Conservation (phyloP, 2,888 invertebrate genomes). For the Blastobasis adustella region DNA sequence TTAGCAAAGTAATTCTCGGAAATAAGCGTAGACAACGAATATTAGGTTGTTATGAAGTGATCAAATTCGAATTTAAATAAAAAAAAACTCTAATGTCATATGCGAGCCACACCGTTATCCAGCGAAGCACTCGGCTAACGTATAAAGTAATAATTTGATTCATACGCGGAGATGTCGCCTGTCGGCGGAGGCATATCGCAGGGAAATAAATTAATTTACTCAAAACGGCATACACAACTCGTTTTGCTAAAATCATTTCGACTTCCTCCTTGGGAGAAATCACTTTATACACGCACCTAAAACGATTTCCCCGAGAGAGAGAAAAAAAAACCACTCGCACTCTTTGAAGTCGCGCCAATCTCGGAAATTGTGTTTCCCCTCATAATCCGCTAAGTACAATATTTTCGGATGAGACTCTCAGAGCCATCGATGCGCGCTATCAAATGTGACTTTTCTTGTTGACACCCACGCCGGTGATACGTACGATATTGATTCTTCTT, state of each 20-base stretch:
- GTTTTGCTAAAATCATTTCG: conserved; percentile 2
- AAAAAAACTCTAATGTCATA: too few relatives aligned
- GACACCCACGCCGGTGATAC: too few relatives aligned
- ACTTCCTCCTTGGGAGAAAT: conserved; percentile 10
- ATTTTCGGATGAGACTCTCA: too few relatives aligned
- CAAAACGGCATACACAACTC: background rate
- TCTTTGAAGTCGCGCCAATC: conserved; percentile 23
- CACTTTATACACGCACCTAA: conserved; percentile 13
- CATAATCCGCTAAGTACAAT: conserved; percentile 34
- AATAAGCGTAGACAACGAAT: too few relatives aligned
- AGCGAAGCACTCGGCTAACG: too few relatives aligned
- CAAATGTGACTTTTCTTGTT: too few relatives aligned
- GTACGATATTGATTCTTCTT: too few relatives aligned
- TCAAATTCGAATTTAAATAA: too few relatives aligned
- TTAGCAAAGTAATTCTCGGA: too few relatives aligned
- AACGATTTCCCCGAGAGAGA: conserved; percentile 14
- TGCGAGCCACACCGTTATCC: too few relatives aligned
- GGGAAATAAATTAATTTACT: background rate
- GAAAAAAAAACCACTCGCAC: background rate
- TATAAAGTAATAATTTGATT: background rate
- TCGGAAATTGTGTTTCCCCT: conserved; percentile 39
- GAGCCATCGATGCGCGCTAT: too few relatives aligned
- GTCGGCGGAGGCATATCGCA: background rate
- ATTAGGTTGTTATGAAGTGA: too few relatives aligned
- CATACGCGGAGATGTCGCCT: background rate